phyloP scores from a whole-genome alignment of 1,140 invertebrate genomes.

The Anadara kagoshimensis region DNA sequence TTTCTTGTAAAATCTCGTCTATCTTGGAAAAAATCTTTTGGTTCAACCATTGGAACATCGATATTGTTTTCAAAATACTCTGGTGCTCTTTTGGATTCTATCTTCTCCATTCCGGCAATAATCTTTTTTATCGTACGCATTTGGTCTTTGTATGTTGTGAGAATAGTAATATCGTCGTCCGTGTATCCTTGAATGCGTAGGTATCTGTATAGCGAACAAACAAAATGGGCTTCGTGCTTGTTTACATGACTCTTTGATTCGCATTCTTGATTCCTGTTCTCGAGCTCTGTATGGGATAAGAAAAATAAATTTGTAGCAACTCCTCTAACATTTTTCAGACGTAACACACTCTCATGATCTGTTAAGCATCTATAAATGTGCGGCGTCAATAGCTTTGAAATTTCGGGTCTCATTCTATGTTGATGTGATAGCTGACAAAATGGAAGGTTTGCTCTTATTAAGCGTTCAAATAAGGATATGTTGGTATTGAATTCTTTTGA shows the following conservation, averaged over 20 bases:
- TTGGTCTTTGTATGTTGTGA: constrained; percentile 71
- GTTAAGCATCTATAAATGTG: constrained; percentile 21
- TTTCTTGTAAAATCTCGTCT: constrained; percentile 8
- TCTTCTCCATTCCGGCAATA: constrained; percentile 3
- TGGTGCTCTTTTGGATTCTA: no score
- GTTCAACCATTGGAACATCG: no score
- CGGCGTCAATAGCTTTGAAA: constrained; percentile 63
- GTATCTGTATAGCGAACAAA: constrained; percentile 56
- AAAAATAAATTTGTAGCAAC: constrained; percentile 22
- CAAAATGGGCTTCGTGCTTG: constrained; percentile 59
- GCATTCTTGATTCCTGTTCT: constrained; percentile 3
- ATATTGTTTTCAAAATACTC: no score
- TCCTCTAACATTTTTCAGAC: constrained; percentile 14
- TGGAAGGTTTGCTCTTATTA: constrained; percentile 63
- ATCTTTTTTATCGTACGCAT: constrained; percentile 78
- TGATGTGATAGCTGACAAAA: constrained; percentile 60
- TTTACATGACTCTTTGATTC: constrained; percentile 69
- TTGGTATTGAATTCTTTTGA: constrained; percentile 66
- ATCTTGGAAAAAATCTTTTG: no score
- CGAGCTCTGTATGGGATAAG: constrained; percentile 18
- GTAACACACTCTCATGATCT: constrained; percentile 26
- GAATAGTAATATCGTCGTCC: constrained; percentile 64
- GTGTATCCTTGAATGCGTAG: constrained; percentile 67
- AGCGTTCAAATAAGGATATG: constrained; percentile 72
- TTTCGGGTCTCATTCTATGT: constrained; percentile 59